Percentiles rank a stretch among this genome's conserved stretches.
phyloP scores from a whole-genome alignment of 2,888 invertebrate genomes.

The Drosophila picticornis region DNA sequence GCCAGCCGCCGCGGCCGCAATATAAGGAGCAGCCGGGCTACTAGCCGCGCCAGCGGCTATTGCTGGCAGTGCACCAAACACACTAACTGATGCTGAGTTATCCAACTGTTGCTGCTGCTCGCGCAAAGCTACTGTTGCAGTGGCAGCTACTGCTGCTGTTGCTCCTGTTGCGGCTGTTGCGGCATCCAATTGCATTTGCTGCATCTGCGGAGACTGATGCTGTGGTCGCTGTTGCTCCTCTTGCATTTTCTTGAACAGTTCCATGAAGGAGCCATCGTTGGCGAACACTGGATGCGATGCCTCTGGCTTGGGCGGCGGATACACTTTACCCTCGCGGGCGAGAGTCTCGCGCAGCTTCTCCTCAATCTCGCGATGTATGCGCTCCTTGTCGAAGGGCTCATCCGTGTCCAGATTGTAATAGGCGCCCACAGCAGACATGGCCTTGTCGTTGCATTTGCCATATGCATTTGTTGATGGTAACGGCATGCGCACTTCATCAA shows the following conservation, averaged over 20 bases:
- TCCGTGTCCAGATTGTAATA: conserved; percentile 81
- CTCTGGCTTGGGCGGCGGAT: conserved; percentile 89
- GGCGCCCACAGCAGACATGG: conserved; percentile 67
- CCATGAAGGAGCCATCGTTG: conserved; percentile 96
- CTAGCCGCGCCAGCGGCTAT: conserved; percentile 65
- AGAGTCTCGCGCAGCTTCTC: conserved; percentile 83
- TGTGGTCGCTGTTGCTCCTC: conserved; percentile 75
- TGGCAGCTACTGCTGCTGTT: conserved; percentile 8
- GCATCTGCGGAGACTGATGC: conserved; percentile 6
- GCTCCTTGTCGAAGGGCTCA: conserved; percentile 84
- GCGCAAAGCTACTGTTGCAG: conserved; percentile 9
- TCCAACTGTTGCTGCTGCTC: conserved; percentile 5
- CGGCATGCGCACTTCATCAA: conserved; percentile 5
- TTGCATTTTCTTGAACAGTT: conserved; percentile 95
- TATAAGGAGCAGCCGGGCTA: conserved; percentile 72
- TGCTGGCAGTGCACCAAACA: conserved; percentile 53
- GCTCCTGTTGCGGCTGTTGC: conserved; percentile 16
- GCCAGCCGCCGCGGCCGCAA: conserved; percentile 73
- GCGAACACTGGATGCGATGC: conserved; percentile 85
- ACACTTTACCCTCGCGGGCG: conserved; percentile 84
- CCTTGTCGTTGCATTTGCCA: conserved; percentile 24
- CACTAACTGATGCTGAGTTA: conserved; percentile 6
- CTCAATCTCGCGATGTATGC: conserved; percentile 85
- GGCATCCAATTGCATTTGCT: conserved; percentile 2
- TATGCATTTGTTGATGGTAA: neutral